These are phyloP conservation scores for Setipinna tenuifilis DNA, from an alignment of 2,797 vertebrate species.

Conservation along the genomic window DNA sequence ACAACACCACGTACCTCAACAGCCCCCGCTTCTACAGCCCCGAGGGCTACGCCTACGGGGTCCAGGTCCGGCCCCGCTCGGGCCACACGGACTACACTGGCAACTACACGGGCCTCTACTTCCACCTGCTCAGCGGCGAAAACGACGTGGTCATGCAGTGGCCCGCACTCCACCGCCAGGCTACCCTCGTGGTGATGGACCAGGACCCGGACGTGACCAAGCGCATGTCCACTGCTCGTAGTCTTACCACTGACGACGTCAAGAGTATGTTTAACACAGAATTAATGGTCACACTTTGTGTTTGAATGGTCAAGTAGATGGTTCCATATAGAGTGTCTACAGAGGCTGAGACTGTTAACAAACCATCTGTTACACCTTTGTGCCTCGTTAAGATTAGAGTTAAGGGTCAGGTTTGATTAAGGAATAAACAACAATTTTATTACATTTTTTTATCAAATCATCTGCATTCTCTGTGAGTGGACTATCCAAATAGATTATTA, in stretches of 20 bases:
- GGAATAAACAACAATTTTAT: too few species aligned
- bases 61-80: conserved; percentile 71
- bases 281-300: too few species aligned
- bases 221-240: conserved; percentile 86
- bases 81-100: conserved; percentile 66
- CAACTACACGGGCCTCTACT: conserved; percentile 71
- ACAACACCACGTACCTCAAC: conserved; percentile 34
- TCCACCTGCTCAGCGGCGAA: conserved; percentile 85
- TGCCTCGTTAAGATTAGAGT: too few species aligned
- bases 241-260: conserved; percentile 78
- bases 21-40: conserved; percentile 88
- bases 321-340: too few species aligned
- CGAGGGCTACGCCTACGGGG: conserved; percentile 85
- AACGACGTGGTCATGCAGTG: conserved; percentile 86
- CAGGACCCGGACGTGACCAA: conserved; percentile 81
- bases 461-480: too few species aligned
- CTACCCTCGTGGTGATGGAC: conserved; percentile 82
- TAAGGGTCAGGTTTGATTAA: too few species aligned
- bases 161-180: conserved; percentile 86
- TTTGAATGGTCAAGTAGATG: too few species aligned
- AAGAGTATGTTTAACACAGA: conserved; percentile 53
- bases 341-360: too few species aligned
- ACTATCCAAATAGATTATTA: too few species aligned
- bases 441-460: too few species aligned
- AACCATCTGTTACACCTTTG: too few species aligned